Base-by-base conservation (phyloP, 2,113 vertebrate species). In the Phrynocephalus versicolor region DNA sequence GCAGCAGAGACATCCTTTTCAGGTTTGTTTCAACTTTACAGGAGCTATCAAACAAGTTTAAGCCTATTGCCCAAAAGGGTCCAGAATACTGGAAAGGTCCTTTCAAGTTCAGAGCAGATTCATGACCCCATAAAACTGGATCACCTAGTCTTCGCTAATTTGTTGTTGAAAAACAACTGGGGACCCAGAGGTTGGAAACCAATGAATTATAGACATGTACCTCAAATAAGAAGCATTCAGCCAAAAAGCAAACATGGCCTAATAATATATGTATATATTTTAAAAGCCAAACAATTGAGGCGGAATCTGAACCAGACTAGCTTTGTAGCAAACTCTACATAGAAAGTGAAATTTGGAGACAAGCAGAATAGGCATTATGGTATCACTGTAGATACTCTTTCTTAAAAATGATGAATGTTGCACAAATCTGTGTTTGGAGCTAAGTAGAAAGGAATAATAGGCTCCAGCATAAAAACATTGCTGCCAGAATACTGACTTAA, bases 401-500 rank as follows among this genome's bases (percentile, higher is more conserved):
- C 75, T 84, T 77, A 84, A 84, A 84, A 84, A 77, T 55, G 41
- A 77, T 37, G 60, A 69, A 72, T 41, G 37, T 37, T n/a, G n/a
- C 55, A 57, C n/a, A 55, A 45, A 62, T 27, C 65, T 30, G 41
- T 23, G 3, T 15, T 70, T 60, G 60, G 69, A 51, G 27, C 55
- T 7, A 8, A 45, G 90, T 88, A 76, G 80, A 62, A 72, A 90
- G 69, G 27, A 51, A 37, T 80, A 51, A 87, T 12, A 73, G 67
- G 78, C 80, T 84, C 75, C 60, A 83, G 88, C 83, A 79, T 7
- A 33, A 88, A 62, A 85, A 51, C 72, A 35, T 83, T 90, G 87
- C 77, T 91, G 84, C 76, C 85, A 75, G 87, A 35, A 82, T 10
- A 41, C 78, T 87, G 85, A 79, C 90, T 84, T 87, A 39, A n/a